These are phyloP conservation scores for Caradrina kadenii DNA, from an alignment of 2,888 invertebrate genomes.

Conservation along the genomic window DNA sequence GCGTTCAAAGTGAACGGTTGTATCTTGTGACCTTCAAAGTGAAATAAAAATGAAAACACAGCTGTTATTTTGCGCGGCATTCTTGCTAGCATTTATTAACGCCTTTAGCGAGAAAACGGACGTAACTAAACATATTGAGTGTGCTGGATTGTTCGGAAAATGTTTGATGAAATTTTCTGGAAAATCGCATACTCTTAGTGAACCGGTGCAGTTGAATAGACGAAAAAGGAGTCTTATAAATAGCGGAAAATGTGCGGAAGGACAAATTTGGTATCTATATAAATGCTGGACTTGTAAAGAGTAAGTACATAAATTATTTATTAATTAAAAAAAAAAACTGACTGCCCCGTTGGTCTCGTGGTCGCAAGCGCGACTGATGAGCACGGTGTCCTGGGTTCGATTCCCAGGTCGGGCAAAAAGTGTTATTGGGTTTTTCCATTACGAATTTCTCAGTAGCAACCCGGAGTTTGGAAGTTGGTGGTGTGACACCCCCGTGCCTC, in stretches of 20 bases:
- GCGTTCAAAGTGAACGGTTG: conserved; percentile 9
- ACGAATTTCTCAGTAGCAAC: too few species aligned
- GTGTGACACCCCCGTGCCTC: too few species aligned
- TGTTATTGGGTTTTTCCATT: too few species aligned
- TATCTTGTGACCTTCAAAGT: neutral
- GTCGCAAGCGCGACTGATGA: too few species aligned
- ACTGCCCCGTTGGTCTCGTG: too few species aligned
- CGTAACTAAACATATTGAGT: conserved; percentile 6
- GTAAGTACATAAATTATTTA: conserved; percentile 35
- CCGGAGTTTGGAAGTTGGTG: too few species aligned
- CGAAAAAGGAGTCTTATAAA: conserved; percentile 31
- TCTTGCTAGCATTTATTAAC: conserved; percentile 15
- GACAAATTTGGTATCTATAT: conserved; percentile 27
- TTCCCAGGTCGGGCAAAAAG: too few species aligned
- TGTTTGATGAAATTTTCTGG: conserved; percentile 5
- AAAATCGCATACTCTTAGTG: neutral
- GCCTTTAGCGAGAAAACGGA: neutral
- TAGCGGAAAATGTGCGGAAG: conserved; percentile 23
- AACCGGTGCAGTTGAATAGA: neutral
- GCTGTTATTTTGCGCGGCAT: neutral
- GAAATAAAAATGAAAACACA: conserved; percentile 25
- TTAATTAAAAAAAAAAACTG: too few species aligned
- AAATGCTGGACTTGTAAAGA: conserved; percentile 27
- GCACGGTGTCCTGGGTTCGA: too few species aligned
- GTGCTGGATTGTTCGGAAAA: conserved; percentile 17